Percentiles rank a stretch among this genome's conserved stretches.
phyloP scores from a whole-genome alignment of 2,797 vertebrate genomes.

The Girardinus metallicus region DNA sequence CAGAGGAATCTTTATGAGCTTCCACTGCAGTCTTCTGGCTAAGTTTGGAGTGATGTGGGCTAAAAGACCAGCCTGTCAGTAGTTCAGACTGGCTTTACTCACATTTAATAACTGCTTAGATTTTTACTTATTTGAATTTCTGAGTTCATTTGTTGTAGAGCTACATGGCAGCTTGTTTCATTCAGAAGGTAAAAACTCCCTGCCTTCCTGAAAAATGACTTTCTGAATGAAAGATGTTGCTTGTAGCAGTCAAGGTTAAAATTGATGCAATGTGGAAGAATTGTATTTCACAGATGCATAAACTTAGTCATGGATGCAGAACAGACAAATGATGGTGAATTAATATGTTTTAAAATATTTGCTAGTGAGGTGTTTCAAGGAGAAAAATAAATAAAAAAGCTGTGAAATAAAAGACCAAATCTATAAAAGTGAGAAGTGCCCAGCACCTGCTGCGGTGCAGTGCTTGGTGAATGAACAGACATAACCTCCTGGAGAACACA shows the following conservation, averaged over 20 bases:
- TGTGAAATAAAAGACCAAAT: neutral
- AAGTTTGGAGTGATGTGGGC: neutral
- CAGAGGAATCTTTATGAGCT: neutral
- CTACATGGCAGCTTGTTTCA: neutral
- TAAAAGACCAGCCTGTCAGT: neutral
- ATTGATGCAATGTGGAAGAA: neutral
- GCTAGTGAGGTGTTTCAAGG: neutral
- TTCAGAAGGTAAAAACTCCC: neutral
- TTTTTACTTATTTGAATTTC: neutral
- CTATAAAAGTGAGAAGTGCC: too few species aligned
- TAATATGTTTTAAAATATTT: neutral
- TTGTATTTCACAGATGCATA: neutral
- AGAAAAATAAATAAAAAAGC: neutral
- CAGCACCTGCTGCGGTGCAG: neutral
- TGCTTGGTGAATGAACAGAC: neutral
- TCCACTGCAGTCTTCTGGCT: neutral
- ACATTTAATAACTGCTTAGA: neutral
- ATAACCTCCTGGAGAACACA: too few species aligned
- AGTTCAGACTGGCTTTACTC: neutral
- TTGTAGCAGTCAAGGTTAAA: neutral
- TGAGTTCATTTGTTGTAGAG: neutral
- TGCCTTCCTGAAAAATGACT: neutral
- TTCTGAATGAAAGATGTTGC: neutral
- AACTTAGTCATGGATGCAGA: neutral
- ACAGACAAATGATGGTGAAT: neutral